Evolutionary conservation across 2,888 invertebrate genomes (phyloP).

Genomic region (Pterobdella sp.): DNA sequence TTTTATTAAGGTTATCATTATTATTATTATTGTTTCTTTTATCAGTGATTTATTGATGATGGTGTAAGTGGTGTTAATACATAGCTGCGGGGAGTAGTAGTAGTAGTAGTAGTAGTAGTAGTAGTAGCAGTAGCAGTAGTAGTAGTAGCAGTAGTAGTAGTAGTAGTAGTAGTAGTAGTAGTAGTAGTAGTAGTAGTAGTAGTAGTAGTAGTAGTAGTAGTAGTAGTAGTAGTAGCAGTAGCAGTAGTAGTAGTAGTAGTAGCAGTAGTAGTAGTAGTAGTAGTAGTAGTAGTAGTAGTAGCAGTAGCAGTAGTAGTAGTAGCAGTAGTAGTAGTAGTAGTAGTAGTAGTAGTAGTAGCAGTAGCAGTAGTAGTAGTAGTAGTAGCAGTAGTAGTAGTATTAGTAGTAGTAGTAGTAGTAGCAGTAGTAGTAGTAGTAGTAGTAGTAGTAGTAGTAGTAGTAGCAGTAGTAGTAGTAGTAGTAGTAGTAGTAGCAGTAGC

Average conservation of each 20-base stretch:
- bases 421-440: conserved; percentile 20
- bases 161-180: conserved; percentile 24
- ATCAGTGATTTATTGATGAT: no score
- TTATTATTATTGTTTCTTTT: no score
- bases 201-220: conserved; percentile 21
- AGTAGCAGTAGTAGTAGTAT: conserved; percentile 21
- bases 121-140: conserved; percentile 3
- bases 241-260: conserved; percentile 23
- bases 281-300: conserved; percentile 23
- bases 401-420: conserved; percentile 23
- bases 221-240: conserved; percentile 22
- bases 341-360: conserved; percentile 22
- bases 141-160: conserved; percentile 18
- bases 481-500: conserved; percentile 22
- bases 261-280: conserved; percentile 22
- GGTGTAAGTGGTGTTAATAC: no score
- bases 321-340: conserved; percentile 22
- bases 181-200: conserved; percentile 24
- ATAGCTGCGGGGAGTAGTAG: background rate
- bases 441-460: conserved; percentile 22
- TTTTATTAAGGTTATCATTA: no score
- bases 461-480: conserved; percentile 19
- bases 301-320: conserved; percentile 21
- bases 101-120: conserved; percentile 8
- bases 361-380: conserved; percentile 22